phyloP scores from a whole-genome alignment of 2,797 vertebrate species.

The Lepilemur ruficaudatus region DNA sequence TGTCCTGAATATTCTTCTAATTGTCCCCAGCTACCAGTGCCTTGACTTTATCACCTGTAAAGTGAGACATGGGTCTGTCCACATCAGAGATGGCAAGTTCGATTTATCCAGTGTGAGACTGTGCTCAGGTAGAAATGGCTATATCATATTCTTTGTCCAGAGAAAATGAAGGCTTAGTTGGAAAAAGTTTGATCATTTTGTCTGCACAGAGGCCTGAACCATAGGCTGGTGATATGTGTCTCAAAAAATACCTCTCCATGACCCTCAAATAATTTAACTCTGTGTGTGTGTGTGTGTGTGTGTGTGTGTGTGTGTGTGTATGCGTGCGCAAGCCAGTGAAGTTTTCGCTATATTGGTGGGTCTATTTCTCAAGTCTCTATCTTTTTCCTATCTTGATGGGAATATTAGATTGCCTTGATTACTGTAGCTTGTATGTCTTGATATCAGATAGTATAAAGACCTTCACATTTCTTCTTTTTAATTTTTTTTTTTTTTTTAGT shows the following conservation, averaged over 20 bases:
- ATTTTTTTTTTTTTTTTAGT: background rate
- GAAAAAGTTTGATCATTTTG: background rate
- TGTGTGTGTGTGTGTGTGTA: too few relatives aligned
- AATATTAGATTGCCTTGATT: too few relatives aligned
- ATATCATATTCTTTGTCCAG: background rate
- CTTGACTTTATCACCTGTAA: background rate
- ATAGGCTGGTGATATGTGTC: background rate
- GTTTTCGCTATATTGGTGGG: fast-evolving
- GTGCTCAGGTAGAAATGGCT: background rate
- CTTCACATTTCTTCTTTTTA: background rate
- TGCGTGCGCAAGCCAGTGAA: background rate
- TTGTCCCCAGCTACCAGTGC: fast-evolving
- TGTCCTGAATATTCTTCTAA: background rate
- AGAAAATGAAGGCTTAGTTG: background rate
- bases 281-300: too few relatives aligned
- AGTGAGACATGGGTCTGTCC: too few relatives aligned
- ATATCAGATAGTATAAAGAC: background rate
- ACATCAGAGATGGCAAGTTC: too few relatives aligned
- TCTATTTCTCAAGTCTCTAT: background rate
- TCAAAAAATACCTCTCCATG: background rate
- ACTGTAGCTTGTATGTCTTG: background rate
- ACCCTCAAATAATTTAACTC: background rate
- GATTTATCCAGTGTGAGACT: background rate
- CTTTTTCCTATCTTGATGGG: background rate
- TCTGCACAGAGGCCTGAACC: background rate